A percentile compares a stretch with the other conserved stretches of the same genome.
Evolutionary conservation across 53 echinoderm and acorn worm species (phyloP).

Genomic region (Stichopus horrens): DNA sequence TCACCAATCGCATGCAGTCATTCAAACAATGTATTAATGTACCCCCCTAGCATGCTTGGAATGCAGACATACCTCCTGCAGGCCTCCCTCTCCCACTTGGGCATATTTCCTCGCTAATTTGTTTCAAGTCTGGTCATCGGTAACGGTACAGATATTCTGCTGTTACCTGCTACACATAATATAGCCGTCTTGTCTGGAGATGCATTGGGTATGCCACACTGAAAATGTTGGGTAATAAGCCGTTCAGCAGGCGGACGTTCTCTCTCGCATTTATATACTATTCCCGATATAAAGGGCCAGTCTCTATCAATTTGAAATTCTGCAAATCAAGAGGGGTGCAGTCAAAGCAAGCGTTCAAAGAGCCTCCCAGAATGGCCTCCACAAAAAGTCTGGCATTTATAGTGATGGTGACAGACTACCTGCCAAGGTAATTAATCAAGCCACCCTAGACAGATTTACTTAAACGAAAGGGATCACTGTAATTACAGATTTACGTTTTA

Average conservation of each 20-base stretch:
- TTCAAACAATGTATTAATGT: background rate
- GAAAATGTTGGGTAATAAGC: too few relatives aligned
- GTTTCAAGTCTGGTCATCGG: background rate
- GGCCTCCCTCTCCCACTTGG: background rate
- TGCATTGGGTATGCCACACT: too few relatives aligned
- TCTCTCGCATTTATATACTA: too few relatives aligned
- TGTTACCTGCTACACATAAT: too few relatives aligned
- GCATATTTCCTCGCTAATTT: background rate
- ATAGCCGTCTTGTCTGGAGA: too few relatives aligned
- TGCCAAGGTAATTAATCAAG: background rate
- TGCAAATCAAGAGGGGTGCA: background rate
- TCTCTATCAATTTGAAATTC: background rate
- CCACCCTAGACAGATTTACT: background rate
- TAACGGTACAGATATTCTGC: background rate
- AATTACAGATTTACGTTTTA: background rate
- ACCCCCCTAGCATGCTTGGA: background rate
- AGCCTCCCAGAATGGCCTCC: background rate
- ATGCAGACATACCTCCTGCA: background rate
- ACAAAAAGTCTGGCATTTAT: background rate
- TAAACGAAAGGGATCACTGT: background rate
- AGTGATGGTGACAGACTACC: background rate
- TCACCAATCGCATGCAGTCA: background rate
- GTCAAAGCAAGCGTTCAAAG: background rate
- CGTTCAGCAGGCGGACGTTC: too few relatives aligned
- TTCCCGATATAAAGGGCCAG: background rate